Percentiles rank a stretch among this genome's conserved stretches.
Conservation (phyloP, 2,113 vertebrate genomes). For the Platichthys flesus region DNA sequence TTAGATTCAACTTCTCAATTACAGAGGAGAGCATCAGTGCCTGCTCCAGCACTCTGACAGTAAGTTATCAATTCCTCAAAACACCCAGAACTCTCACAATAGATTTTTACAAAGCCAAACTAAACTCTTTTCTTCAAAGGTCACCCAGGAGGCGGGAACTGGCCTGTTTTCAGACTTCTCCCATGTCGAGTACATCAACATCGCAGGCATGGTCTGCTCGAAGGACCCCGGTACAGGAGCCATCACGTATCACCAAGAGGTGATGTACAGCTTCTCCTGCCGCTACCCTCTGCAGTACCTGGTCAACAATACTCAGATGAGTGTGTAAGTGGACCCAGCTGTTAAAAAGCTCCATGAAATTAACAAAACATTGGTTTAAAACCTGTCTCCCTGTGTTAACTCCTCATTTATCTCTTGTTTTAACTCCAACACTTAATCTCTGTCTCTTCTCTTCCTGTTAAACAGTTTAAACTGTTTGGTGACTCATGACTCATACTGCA, state of each 20-base stretch:
- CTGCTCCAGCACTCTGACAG: conserved; percentile 68
- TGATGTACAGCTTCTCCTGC: conserved; percentile 80
- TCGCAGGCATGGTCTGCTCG: conserved; percentile 74
- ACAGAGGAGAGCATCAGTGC: conserved; percentile 54
- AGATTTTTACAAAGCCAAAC: background rate
- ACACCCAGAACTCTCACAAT: background rate
- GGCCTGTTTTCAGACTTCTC: conserved; percentile 77
- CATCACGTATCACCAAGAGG: conserved; percentile 75
- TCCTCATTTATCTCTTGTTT: no score
- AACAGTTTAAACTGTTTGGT: no score
- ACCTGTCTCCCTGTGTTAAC: no score
- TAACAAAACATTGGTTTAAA: background rate
- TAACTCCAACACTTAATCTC: no score
- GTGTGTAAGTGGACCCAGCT: conserved; percentile 65
- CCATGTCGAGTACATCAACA: conserved; percentile 70
- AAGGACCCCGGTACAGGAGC: conserved; percentile 45
- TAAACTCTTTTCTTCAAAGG: conserved; percentile 38
- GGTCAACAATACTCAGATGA: conserved; percentile 78
- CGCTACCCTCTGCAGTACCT: conserved; percentile 81
- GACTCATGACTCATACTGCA: no score
- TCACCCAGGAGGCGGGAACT: conserved; percentile 62
- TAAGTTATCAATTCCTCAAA: conserved; percentile 27
- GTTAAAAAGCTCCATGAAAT: background rate
- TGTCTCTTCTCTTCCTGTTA: no score
- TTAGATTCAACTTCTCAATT: conserved; percentile 75